phyloP scores from a whole-genome alignment of 2,113 vertebrate species.

The Naja naja region DNA sequence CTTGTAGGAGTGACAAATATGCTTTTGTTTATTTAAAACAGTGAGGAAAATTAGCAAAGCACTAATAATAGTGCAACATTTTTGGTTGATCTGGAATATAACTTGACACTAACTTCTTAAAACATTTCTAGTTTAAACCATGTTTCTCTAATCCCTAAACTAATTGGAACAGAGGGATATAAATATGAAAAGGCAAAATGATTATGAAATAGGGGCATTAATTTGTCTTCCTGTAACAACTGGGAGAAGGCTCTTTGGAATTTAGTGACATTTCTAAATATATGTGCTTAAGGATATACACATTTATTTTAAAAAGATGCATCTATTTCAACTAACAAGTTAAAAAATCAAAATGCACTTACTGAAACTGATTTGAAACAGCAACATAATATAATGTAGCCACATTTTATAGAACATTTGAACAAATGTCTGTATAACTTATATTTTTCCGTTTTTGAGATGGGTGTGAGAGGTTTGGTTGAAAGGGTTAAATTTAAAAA shows the following conservation, averaged over 20 bases:
- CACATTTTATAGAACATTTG: not conserved
- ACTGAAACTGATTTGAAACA: not conserved
- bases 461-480: not conserved
- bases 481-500: not conserved
- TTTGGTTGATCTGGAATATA: not conserved
- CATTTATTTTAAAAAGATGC: not conserved
- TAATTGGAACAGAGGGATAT: not conserved
- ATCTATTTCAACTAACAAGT: no score
- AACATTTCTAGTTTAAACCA: not conserved
- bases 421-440: not conserved
- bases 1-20: not conserved
- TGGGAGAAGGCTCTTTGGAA: not conserved
- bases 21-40: not conserved
- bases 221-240: no score
- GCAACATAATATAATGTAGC: not conserved
- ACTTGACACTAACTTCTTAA: not conserved
- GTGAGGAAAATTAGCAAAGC: not conserved
- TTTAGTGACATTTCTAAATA: not conserved
- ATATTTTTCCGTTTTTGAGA: not conserved
- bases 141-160: not conserved
- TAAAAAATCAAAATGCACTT: conserved; percentile 20
- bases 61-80: not conserved
- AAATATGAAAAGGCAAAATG: not conserved
- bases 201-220: not conserved
- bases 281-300: not conserved